A percentile compares a stretch with the other conserved stretches of the same genome.
phyloP scores from a whole-genome alignment of 2,888 invertebrate species.

The Drosophila koepferae region DNA sequence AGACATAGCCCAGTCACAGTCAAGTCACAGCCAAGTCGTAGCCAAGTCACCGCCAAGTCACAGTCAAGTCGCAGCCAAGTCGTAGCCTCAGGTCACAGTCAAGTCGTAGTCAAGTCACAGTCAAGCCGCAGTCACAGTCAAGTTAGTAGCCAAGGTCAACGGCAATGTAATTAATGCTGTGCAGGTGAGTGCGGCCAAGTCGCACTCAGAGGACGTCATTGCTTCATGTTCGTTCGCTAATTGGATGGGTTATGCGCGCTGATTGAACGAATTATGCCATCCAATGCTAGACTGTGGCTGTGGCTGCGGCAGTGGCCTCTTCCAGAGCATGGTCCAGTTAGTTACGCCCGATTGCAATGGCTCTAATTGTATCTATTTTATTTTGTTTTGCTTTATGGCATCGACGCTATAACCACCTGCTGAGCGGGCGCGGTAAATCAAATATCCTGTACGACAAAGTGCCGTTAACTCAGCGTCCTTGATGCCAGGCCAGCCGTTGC shows the following conservation, averaged over 20 bases:
- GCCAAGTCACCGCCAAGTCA: not conserved
- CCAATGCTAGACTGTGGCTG: no score
- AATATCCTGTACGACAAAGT: conserved; percentile 48
- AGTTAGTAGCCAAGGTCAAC: conserved; percentile 19
- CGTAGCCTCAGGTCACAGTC: not conserved
- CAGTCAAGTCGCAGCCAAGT: not conserved
- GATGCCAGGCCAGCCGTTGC: conserved; percentile 31
- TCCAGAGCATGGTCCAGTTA: not conserved
- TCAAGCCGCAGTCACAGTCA: not conserved
- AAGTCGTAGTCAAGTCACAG: not conserved
- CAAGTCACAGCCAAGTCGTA: not conserved
- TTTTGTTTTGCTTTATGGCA: not conserved
- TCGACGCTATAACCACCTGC: conserved; percentile 33
- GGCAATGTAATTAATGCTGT: conserved; percentile 30
- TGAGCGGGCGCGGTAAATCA: conserved; percentile 36
- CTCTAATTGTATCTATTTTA: conserved; percentile 4
- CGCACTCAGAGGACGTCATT: not conserved
- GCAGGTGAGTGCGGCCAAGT: not conserved
- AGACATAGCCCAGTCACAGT: not conserved
- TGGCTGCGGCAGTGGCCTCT: not conserved
- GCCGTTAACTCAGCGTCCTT: conserved; percentile 41
- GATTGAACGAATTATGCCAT: not conserved
- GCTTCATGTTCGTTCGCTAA: not conserved
- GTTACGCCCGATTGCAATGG: not conserved
- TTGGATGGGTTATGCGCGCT: not conserved